Evolutionary conservation across 1,140 invertebrate species (phyloP).

Genomic region (Camponotus vicinus): DNA sequence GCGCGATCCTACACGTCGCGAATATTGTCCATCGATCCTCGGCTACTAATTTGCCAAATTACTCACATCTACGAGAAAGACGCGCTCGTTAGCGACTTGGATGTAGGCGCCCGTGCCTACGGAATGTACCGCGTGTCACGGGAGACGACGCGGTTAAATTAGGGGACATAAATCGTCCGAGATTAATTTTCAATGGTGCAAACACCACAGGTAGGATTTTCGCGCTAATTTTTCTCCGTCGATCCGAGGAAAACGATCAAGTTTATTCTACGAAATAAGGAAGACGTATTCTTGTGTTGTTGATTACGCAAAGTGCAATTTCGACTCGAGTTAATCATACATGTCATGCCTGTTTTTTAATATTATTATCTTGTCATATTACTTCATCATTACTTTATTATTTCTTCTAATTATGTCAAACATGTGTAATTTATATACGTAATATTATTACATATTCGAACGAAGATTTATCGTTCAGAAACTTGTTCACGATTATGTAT

Average conservation of each 20-base stretch:
- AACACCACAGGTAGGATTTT: slow-evolving; percentile 42
- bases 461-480: background rate
- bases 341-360: background rate
- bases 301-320: background rate
- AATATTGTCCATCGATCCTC: slow-evolving; percentile 50
- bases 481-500: background rate
- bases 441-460: background rate
- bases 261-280: background rate
- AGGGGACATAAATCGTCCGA: slow-evolving; percentile 45
- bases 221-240: slow-evolving; percentile 29
- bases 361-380: background rate
- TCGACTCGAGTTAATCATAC: background rate
- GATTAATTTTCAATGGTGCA: slow-evolving; percentile 58
- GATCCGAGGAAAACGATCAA: background rate
- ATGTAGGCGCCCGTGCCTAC: slow-evolving; percentile 16
- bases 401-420: background rate
- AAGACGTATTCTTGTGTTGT: background rate
- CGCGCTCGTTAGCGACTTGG: slow-evolving; percentile 50
- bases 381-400: no score
- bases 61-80: slow-evolving; percentile 32
- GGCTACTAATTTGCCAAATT: slow-evolving; percentile 55
- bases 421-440: no score
- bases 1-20: slow-evolving; percentile 26
- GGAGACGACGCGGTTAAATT: slow-evolving; percentile 56
- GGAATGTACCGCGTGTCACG: slow-evolving; percentile 41